phyloP scores from a whole-genome alignment of 2,888 invertebrate genomes.

The Eledone cirrhosa region DNA sequence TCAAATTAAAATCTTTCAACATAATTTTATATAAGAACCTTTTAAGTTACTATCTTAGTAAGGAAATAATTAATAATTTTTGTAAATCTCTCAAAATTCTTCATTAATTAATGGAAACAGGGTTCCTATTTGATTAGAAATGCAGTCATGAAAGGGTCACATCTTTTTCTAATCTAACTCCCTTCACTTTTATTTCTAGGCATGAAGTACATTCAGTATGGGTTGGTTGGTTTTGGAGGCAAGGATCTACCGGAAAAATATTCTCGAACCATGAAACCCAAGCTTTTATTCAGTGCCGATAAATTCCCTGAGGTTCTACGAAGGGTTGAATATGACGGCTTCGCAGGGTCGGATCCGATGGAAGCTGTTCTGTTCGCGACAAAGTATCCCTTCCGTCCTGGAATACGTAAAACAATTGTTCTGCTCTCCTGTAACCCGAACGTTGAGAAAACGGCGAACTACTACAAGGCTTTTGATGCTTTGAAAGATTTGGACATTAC shows the following conservation, averaged over 20 bases:
- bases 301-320: conserved; percentile 52
- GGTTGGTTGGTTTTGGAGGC: conserved; percentile 79
- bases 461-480: conserved; percentile 33
- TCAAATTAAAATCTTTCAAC: too few relatives aligned
- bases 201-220: conserved; percentile 74
- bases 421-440: conserved; percentile 72
- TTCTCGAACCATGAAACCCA: conserved; percentile 73
- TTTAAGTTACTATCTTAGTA: too few relatives aligned
- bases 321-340: conserved; percentile 41
- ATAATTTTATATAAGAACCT: too few relatives aligned
- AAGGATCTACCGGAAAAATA: conserved; percentile 73
- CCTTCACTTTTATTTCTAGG: conserved; percentile 42
- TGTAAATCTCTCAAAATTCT: too few relatives aligned
- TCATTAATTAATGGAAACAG: too few relatives aligned
- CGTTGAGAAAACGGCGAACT: conserved; percentile 71
- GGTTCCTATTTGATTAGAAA: too few relatives aligned
- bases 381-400: conserved; percentile 81
- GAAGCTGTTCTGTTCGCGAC: conserved; percentile 74
- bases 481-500: conserved; percentile 44
- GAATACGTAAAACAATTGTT: conserved; percentile 83
- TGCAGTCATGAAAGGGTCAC: too few relatives aligned
- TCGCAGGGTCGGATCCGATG: conserved; percentile 53
- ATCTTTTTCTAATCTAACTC: not conserved
- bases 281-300: conserved; percentile 52
- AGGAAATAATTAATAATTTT: too few relatives aligned